Evolutionary conservation across 2,888 invertebrate species (phyloP).

Genomic region (Odontomyia ornata): DNA sequence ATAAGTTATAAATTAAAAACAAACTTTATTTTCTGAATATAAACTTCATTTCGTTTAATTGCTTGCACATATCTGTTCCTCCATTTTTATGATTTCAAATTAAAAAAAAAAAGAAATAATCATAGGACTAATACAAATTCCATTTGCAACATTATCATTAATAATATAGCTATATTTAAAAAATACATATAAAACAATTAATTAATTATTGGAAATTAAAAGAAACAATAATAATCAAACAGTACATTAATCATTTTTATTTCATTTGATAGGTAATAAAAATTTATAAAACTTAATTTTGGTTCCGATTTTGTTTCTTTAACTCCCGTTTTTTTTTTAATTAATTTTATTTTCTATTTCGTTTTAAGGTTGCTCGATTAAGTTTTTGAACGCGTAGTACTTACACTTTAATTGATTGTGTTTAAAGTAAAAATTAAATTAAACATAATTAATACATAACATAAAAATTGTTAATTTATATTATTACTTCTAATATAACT

Average conservation of each 20-base stretch:
- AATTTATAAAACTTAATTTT: constrained; percentile 5
- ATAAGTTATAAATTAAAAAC: neutral
- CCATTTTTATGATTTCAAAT: neutral
- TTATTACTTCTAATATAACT: no score
- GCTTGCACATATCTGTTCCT: neutral
- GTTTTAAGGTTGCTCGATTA: no score
- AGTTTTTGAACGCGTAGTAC: no score
- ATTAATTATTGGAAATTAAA: neutral
- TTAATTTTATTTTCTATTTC: no score
- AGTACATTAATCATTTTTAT: neutral
- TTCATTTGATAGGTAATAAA: neutral
- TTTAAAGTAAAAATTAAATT: no score
- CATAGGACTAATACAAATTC: constrained; percentile 4
- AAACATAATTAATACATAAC: no score
- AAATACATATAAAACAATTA: constrained; percentile 5
- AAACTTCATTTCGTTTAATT: constrained; percentile 18
- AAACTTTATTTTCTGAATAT: neutral
- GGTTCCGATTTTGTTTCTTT: neutral
- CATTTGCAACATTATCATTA: constrained; percentile 5
- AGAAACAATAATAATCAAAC: neutral
- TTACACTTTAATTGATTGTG: no score
- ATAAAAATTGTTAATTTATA: no score
- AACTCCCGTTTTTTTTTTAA: no score
- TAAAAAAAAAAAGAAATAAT: neutral
- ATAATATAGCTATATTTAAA: neutral